Evolutionary conservation across 2,797 vertebrate genomes (phyloP).

Genomic region (Catamblyrhynchus diadema): DNA sequence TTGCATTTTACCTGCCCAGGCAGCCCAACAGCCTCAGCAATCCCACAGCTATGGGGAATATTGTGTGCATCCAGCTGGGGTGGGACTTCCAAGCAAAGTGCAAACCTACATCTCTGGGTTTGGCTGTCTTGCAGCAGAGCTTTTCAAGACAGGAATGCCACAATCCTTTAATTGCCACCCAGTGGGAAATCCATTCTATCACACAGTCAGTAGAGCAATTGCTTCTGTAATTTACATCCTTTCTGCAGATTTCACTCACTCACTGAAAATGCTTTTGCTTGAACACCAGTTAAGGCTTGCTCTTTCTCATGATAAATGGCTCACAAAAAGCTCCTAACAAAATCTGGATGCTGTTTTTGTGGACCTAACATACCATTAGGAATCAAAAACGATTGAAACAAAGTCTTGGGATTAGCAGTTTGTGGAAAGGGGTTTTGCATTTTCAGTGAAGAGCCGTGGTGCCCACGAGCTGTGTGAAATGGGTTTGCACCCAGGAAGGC

Average conservation of each 20-base stretch:
- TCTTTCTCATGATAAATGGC: not conserved
- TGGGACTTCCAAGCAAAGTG: not conserved
- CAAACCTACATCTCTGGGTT: not conserved
- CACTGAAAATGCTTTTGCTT: not conserved
- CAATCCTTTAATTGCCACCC: conserved; percentile 7
- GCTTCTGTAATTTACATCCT: not conserved
- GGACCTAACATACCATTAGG: not conserved
- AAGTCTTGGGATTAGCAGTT: not conserved
- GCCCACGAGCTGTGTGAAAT: rapidly evolving
- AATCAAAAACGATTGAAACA: not conserved
- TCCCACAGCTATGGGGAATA: not conserved
- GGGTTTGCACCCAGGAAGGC: not conserved
- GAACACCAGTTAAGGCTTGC: not conserved
- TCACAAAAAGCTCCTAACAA: not conserved
- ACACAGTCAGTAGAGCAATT: not conserved
- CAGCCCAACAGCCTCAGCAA: not conserved
- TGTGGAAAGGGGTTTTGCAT: not conserved
- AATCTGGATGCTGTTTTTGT: not conserved
- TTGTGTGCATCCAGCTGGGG: not conserved
- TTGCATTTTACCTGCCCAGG: not conserved
- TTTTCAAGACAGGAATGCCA: not conserved
- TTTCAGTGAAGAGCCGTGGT: not conserved
- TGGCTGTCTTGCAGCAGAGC: not conserved
- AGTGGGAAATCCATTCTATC: not conserved
- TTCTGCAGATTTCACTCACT: not conserved